Evolutionary conservation across 2,113 vertebrate species (phyloP).

Genomic region (Fregata magnificens): DNA sequence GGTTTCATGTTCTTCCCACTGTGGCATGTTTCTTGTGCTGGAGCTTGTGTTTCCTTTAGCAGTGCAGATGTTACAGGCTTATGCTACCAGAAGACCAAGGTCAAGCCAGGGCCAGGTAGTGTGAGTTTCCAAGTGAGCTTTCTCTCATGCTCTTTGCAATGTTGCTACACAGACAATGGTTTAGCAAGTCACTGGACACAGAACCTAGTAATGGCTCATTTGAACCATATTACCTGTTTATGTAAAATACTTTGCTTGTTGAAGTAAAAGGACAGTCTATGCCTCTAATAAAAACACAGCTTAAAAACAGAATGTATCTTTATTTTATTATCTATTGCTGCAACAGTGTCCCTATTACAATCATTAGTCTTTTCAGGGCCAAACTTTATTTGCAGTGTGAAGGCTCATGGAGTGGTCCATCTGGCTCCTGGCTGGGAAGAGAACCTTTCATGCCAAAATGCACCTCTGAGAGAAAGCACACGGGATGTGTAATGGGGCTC

Average conservation of each 20-base stretch:
- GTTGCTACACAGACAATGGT: neutral
- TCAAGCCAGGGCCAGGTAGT: neutral
- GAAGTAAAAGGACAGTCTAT: neutral
- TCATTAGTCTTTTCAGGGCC: constrained; percentile 20
- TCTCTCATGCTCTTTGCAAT: neutral
- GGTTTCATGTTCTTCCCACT: neutral
- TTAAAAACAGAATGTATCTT: neutral
- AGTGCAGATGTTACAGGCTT: neutral
- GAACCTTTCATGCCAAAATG: constrained; percentile 51
- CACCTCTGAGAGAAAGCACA: constrained; percentile 48
- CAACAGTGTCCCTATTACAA: neutral
- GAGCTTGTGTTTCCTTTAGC: neutral
- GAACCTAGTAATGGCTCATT: neutral
- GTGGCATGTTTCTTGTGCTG: neutral
- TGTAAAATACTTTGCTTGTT: neutral
- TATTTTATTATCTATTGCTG: neutral
- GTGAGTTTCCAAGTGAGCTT: neutral
- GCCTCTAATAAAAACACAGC: neutral
- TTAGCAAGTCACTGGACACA: neutral
- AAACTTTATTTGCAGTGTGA: constrained; percentile 40
- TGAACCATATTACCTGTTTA: neutral
- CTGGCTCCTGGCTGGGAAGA: constrained; percentile 49
- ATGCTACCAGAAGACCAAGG: neutral
- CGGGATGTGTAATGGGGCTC: neutral
- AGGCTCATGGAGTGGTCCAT: constrained; percentile 43